Base-by-base conservation (phyloP, 2,113 vertebrate genomes). In the Vombatus ursinus region DNA sequence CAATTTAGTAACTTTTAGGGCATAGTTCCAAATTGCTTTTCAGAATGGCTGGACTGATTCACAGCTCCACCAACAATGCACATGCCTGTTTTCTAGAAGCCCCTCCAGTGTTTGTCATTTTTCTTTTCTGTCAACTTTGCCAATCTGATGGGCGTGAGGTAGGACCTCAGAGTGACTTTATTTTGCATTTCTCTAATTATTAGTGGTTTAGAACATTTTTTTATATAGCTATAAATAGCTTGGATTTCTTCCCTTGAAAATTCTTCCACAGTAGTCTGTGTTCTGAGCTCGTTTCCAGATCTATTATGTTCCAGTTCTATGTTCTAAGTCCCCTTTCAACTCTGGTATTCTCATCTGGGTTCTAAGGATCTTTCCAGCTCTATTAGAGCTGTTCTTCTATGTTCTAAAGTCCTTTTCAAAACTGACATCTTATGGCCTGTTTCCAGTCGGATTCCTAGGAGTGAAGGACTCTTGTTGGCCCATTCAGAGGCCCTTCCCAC, bases 371-470 rank as follows among this genome's bases (percentile, higher is more conserved):
- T 84, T 84, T 44, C 19, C 19, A 84, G 37, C 19, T 84, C n/a
- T 44, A 19, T 23, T 84, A 84, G 68, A 44, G 1, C 22, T 84
- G 7, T 84, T 23, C n/a, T 84, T 84, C 7, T 84, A 44, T 44
- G 7, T 44, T 84, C n/a, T 84, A 23, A 44, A 44, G n/a, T 44
- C 68, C n/a, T 44, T 84, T 23, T 44, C 68, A 84, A 84, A 84
- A 44, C 68, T 44, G 16, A 84, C n/a, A 23, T 84, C 44, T 6
- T 23, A 44, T 44, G 37, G 68, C 37, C 68, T 84, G n/a, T 44
- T 84, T 84, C n/a, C 68, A 98, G 98, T 98, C 98, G 98, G 98
- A 68, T 11, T 68, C 12, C 16, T 68, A 3, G 31, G 3, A 68
- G 12, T 68, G 28, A 68, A 68, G 12, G 16, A 37, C 61, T 37